Conservation (phyloP, 2,113 vertebrate species). For the Tauraco erythrolophus region DNA sequence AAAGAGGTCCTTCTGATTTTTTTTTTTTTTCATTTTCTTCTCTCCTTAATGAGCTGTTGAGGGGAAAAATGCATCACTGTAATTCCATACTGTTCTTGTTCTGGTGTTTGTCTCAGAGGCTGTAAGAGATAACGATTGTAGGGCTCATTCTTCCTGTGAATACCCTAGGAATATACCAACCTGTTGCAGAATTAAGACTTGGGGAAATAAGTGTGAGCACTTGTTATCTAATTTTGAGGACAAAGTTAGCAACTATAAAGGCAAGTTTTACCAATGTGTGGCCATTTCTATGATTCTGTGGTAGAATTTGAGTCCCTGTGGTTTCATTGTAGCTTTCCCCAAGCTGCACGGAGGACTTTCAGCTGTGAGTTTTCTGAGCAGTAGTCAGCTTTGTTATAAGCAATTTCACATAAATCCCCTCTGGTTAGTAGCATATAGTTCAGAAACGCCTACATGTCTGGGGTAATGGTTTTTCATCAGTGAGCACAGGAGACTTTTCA, state of each 20-base stretch:
- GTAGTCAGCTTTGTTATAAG: not conserved
- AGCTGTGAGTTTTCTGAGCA: not conserved
- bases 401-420: not conserved
- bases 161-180: not conserved
- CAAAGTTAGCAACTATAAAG: not conserved
- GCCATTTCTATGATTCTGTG: not conserved
- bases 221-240: not conserved
- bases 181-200: not conserved
- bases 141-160: not conserved
- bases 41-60: not conserved
- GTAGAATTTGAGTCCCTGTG: not conserved
- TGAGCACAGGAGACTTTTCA: not conserved
- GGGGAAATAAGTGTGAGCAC: not conserved
- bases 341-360: not conserved
- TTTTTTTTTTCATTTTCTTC: too few species aligned
- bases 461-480: not conserved
- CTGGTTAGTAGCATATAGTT: not conserved
- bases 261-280: not conserved
- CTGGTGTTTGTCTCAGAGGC: not conserved
- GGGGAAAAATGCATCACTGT: fast-evolving
- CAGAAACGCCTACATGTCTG: not conserved
- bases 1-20: not conserved
- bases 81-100: not conserved
- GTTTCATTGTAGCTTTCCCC: not conserved
- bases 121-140: not conserved